Conservation (phyloP, 2,888 invertebrate species). For the Metalampra italica region DNA sequence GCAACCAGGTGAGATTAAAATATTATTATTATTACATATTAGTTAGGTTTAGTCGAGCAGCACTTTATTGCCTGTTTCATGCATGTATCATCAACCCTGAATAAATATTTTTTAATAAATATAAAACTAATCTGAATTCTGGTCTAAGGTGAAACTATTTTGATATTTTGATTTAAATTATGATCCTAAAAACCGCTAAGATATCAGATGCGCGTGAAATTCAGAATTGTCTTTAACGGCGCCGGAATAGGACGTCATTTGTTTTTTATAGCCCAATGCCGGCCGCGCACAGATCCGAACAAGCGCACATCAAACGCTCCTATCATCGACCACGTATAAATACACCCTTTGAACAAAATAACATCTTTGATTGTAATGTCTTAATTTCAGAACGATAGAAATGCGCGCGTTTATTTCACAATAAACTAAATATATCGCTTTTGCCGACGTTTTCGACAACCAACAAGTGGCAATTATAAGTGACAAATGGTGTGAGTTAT, state of each 20-base stretch:
- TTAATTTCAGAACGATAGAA: conserved; percentile 40
- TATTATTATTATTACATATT: too few relatives aligned
- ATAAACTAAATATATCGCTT: conserved; percentile 71
- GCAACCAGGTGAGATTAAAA: too few relatives aligned
- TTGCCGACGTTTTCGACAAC: conserved; percentile 61
- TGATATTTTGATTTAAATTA: not conserved
- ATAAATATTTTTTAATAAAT: too few relatives aligned
- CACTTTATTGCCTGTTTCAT: too few relatives aligned
- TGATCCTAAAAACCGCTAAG: not conserved
- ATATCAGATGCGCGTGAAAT: conserved; percentile 1
- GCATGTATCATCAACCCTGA: too few relatives aligned
- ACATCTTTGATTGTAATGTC: conserved; percentile 49
- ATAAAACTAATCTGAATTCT: not conserved
- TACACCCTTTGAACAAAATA: conserved; percentile 49
- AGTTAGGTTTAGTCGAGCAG: too few relatives aligned
- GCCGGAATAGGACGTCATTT: conserved; percentile 39
- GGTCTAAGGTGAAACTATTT: not conserved
- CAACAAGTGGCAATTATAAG: conserved; percentile 75
- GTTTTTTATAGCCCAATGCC: conserved; percentile 35
- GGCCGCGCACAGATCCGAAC: conserved; percentile 24
- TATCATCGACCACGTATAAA: conserved; percentile 41
- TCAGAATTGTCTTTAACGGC: conserved; percentile 5
- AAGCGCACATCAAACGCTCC: conserved; percentile 37
- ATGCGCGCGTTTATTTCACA: conserved; percentile 56
- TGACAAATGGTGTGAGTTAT: conserved; percentile 74